These are phyloP conservation scores for Oreonectes daqikongensis DNA, from an alignment of 2,797 vertebrate genomes.

Conservation along the genomic window DNA sequence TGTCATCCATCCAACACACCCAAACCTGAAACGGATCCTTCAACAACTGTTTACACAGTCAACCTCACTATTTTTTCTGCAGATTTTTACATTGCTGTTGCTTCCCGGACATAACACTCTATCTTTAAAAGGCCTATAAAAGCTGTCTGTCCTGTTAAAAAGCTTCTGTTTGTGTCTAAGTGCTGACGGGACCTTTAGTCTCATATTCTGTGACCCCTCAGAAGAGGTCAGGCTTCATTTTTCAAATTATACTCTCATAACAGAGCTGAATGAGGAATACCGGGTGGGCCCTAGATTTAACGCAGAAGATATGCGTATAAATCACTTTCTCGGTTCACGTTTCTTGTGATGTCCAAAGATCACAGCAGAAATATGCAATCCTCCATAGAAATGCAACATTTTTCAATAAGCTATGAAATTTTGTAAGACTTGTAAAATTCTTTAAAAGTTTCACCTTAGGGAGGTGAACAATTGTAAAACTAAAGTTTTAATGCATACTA, in stretches of 20 bases:
- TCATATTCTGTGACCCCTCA: constrained; percentile 59
- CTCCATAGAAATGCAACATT: constrained; percentile 45
- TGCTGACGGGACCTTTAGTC: constrained; percentile 61
- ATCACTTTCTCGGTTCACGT: constrained; percentile 59
- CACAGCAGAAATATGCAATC: constrained; percentile 41
- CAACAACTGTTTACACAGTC: constrained; percentile 35
- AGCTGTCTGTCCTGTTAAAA: constrained; percentile 54
- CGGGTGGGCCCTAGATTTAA: constrained; percentile 54
- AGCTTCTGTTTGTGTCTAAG: constrained; percentile 63
- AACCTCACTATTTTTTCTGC: constrained; percentile 16
- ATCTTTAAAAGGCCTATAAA: constrained; percentile 66
- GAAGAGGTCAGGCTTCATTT: constrained; percentile 58
- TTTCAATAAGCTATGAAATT: constrained; percentile 65
- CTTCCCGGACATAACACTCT: constrained; percentile 47
- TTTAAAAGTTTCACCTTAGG: constrained; percentile 66
- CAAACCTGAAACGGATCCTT: constrained; percentile 24
- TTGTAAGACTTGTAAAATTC: constrained; percentile 69
- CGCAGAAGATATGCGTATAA: constrained; percentile 49
- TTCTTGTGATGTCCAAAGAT: constrained; percentile 62
- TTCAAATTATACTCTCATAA: constrained; percentile 56
- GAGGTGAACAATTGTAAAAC: constrained; percentile 69
- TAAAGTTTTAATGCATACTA: constrained; percentile 67
- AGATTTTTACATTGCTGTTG: constrained; percentile 42
- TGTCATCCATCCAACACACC: constrained; percentile 1
- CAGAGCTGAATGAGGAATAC: constrained; percentile 57